Evolutionary conservation across 1,140 invertebrate genomes (phyloP).

Genomic region (Drosophila neocordata): DNA sequence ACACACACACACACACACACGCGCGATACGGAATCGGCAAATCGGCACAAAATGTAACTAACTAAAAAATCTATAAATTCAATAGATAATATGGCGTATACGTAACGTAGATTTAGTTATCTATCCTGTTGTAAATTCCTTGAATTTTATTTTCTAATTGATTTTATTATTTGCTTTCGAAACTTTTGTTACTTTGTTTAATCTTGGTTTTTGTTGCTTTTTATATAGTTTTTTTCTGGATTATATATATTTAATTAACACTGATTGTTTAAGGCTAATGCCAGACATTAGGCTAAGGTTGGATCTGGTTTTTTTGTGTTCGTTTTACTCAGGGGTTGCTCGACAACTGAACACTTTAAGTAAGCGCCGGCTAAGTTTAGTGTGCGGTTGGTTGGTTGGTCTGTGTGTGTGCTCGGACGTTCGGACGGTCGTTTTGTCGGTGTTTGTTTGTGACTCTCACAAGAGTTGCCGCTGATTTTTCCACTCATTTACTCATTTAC

Average conservation of each 20-base stretch:
- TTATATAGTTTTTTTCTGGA: constrained; percentile 7
- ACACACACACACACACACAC: constrained; percentile 42
- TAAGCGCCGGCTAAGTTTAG: constrained; percentile 75
- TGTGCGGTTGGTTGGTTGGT: constrained; percentile 26
- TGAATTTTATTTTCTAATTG: constrained; percentile 11
- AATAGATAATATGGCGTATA: constrained; percentile 40
- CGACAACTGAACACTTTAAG: constrained; percentile 75
- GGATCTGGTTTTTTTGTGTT: constrained; percentile 32
- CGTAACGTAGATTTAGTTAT: constrained; percentile 17
- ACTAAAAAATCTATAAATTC: constrained; percentile 36
- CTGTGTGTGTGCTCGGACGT: constrained; percentile 6
- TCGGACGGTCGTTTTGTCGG: constrained; percentile 5
- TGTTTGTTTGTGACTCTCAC: constrained; percentile 13
- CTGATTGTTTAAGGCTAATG: constrained; percentile 9
- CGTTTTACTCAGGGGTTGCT: constrained; percentile 77
- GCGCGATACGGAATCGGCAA: constrained; percentile 16
- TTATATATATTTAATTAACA: constrained; percentile 23
- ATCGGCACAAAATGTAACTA: constrained; percentile 23
- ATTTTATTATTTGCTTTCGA: constrained; percentile 1
- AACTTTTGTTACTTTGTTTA: background rate
- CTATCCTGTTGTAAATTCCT: constrained; percentile 13
- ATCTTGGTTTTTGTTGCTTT: constrained; percentile 31
- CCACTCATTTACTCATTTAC: constrained; percentile 69
- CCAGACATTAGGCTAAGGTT: constrained; percentile 43
- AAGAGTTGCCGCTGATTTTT: constrained; percentile 44